Evolutionary conservation across 2,797 vertebrate genomes (phyloP).

Genomic region (Scolopax rusticola): DNA sequence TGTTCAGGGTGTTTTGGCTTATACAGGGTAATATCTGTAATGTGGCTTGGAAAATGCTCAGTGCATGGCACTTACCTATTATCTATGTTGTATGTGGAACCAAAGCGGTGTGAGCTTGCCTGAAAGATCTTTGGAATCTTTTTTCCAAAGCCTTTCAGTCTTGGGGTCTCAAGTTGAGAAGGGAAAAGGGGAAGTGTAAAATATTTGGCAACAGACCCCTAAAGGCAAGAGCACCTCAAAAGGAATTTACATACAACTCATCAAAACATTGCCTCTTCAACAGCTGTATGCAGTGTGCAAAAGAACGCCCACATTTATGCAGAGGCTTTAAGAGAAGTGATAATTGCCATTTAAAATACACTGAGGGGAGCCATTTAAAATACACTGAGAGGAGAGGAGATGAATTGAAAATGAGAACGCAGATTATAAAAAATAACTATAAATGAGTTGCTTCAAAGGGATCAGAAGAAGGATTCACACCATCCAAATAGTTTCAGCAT

Average conservation of each 20-base stretch:
- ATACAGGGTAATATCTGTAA: background rate
- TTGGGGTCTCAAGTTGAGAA: background rate
- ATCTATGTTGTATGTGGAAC: background rate
- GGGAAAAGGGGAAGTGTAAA: background rate
- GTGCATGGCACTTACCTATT: background rate
- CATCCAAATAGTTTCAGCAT: background rate
- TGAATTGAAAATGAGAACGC: background rate
- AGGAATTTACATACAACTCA: background rate
- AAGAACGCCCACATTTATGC: background rate
- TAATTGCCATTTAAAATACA: background rate
- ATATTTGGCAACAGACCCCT: background rate
- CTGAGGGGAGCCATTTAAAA: background rate
- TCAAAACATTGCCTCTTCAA: background rate
- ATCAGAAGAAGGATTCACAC: background rate
- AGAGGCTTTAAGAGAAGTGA: background rate
- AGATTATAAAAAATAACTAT: background rate
- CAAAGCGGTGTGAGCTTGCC: background rate
- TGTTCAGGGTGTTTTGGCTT: background rate
- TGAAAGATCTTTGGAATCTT: background rate
- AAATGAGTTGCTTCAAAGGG: background rate
- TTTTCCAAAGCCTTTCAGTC: background rate
- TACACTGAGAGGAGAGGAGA: background rate
- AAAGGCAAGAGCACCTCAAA: background rate
- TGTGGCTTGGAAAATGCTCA: background rate
- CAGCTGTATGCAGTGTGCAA: background rate